A percentile compares a stretch with the other conserved stretches of the same genome.
Evolutionary conservation across 2,888 invertebrate species (phyloP).

Genomic region (Idaea straminata): DNA sequence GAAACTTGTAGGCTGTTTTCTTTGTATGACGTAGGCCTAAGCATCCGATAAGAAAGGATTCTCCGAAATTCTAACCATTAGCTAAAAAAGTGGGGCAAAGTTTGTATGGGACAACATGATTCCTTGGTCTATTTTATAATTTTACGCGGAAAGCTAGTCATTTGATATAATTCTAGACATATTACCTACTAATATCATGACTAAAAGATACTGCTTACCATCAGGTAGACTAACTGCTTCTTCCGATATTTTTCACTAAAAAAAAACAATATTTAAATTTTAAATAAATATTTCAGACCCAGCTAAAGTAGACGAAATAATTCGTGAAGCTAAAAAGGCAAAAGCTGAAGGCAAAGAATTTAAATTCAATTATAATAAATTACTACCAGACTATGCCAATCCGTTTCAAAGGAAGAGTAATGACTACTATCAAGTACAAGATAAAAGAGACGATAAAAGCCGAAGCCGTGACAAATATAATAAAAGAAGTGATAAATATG

Average conservation of each 20-base stretch:
- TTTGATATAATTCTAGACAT: too few relatives aligned
- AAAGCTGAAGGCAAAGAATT: constrained; percentile 64
- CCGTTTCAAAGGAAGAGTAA: constrained; percentile 68
- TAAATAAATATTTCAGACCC: constrained; percentile 48
- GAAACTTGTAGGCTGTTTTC: too few relatives aligned
- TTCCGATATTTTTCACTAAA: not conserved
- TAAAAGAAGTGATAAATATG: constrained; percentile 23
- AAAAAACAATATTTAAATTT: not conserved
- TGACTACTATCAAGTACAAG: constrained; percentile 27
- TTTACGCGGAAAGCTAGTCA: too few relatives aligned
- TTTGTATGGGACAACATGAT: too few relatives aligned
- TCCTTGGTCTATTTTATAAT: too few relatives aligned
- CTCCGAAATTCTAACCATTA: too few relatives aligned
- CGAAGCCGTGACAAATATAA: constrained; percentile 17
- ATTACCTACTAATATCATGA: not conserved
- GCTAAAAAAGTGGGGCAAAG: too few relatives aligned
- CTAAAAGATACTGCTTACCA: not conserved
- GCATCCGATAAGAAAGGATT: too few relatives aligned
- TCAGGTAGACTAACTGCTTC: not conserved
- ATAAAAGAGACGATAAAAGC: constrained; percentile 15
- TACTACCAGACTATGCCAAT: constrained; percentile 68
- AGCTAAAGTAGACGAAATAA: constrained; percentile 66
- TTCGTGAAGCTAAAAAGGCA: constrained; percentile 68
- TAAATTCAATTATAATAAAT: constrained; percentile 69
- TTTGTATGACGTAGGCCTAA: too few relatives aligned